Base-by-base conservation (phyloP, 2,888 invertebrate species). In the Baccha elongata region DNA sequence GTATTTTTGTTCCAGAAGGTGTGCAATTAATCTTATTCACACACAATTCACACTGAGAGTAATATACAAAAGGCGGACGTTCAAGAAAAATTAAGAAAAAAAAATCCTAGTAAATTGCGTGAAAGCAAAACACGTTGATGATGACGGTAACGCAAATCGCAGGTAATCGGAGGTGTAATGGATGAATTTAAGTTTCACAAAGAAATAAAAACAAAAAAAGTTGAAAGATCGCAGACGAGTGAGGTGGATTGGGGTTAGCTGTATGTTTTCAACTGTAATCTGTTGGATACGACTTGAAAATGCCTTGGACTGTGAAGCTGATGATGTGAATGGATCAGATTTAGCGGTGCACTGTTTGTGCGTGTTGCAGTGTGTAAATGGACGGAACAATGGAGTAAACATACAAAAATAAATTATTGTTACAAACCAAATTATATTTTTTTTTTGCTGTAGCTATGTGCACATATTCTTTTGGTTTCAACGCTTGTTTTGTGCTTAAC, bases 11-110 rank as follows among this genome's bases (percentile, higher is more conserved):
- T 65, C 73, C 69, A 64, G 55, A 71, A 81, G 71, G 81, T 75
- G 81, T 71, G 76, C 81, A 81, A 81, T 81, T 81, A 81, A 81
- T 81, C 81, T 81, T 81, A 76, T 81, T 81, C 81, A 81, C 81
- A 81, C 81, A 81, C 81, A 75, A 81, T 81, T 81, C 81, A 67
- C 65, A 81, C 75, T n/a, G 65, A 65, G 65, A 50, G 23, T 52
- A 52, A 52, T 35, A 53, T 42, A 52, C 58, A 65, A 81, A 80
- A 81, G 65, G 75, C 75, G 64, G 80, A 69, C 75, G 75, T 71
- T 58, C 64, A 29, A 74, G 74, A 69, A 74, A 80, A 68, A 79
- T 79, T 68, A 53, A 68, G 50, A 65, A 42, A 53, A 46, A 58
- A 42, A 58, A 58, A 44, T 26, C 1, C 11, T 44, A 64, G 65